These are phyloP conservation scores for Argentina silus DNA, from an alignment of 2,797 vertebrate genomes.

Conservation along the genomic window DNA sequence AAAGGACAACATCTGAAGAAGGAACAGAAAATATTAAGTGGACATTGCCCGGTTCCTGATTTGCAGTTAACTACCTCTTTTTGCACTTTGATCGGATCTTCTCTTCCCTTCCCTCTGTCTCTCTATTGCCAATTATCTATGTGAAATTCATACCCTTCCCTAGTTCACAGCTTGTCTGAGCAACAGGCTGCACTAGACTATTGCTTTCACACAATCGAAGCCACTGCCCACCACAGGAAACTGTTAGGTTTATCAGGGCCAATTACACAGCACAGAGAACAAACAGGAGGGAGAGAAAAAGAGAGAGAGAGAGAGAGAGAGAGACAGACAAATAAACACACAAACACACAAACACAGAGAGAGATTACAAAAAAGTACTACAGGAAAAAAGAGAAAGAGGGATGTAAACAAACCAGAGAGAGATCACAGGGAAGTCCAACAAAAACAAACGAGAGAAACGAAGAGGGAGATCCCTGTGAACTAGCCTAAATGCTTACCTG, in stretches of 20 bases:
- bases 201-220: slow-evolving; percentile 31
- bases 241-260: slow-evolving; percentile 44
- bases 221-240: slow-evolving; percentile 46
- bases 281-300: slow-evolving; percentile 18
- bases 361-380: background rate
- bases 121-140: background rate
- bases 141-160: background rate
- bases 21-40: slow-evolving; percentile 1
- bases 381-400: background rate
- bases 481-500: slow-evolving; percentile 41
- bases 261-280: slow-evolving; percentile 28
- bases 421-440: background rate
- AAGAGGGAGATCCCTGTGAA: background rate
- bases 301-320: slow-evolving; percentile 4
- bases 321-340: slow-evolving; percentile 1
- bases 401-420: background rate
- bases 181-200: slow-evolving; percentile 50
- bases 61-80: background rate
- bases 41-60: background rate
- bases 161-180: slow-evolving; percentile 39
- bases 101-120: background rate
- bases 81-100: background rate
- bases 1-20: slow-evolving; percentile 9
- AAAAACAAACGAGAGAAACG: background rate
- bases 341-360: background rate